Evolutionary conservation across 2,888 invertebrate genomes (phyloP), one percentile per base, ranked within the genome.

Genomic region (Polylopha cassiicola): DNA sequence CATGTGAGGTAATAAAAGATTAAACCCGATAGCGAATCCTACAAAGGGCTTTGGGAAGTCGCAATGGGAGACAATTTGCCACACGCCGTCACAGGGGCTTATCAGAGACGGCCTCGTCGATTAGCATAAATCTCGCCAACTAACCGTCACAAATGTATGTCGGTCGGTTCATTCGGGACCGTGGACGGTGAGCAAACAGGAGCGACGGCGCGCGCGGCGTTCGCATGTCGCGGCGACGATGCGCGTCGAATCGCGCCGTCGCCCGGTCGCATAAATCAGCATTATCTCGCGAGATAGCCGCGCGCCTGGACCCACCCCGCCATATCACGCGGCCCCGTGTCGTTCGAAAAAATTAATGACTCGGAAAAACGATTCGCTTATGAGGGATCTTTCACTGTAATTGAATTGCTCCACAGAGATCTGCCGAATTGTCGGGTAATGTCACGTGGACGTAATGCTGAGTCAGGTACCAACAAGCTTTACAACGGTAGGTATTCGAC

Each of bases 291-390:
- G 80, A 85, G 85, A 85, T 85, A 85, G 81, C 82, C 84, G 71
- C 72, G 66, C 69, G 66, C 71, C 61, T 66, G 74, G 74, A 73
- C 74, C 72, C 75, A 68, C 75, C 74, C 76, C 70, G 77, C 74
- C 77, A 67, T 82, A 84, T 81, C 84, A 72, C 74, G 74, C 74
- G 65, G 72, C 72, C 78, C 76, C 69, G 80, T 82, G 81, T 81
- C 85, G 82, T 84, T 85, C 73, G 79, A 81, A 85, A 84, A 85
- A 85, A 82, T 85, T 85, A 84, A 85, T 85, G 85, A 81, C 82
- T 72, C 80, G 85, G 85, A 85, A 85, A 85, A 85, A 84, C 84
- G 85, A 84, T 84, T 82, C 85, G 82, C 84, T 85, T 85, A 85
- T 85, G 85, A 85, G 84, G 82, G 85, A 85, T 85, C 81, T 81